These are phyloP conservation scores for Cyanoderma ruficeps DNA, from an alignment of 2,113 vertebrate genomes.

Conservation along the genomic window DNA sequence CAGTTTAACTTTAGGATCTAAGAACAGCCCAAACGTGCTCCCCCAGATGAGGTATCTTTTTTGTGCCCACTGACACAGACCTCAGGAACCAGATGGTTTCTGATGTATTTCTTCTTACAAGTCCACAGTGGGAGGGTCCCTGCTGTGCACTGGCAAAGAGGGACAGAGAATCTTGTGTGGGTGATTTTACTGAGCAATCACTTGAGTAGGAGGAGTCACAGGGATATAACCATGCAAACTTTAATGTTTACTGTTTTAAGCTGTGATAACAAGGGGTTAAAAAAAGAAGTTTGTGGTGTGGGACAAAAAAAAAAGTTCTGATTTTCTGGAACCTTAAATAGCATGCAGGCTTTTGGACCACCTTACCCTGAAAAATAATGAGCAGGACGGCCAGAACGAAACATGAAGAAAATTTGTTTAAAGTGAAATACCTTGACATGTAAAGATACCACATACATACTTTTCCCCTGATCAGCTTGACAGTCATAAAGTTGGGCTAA, in stretches of 20 bases:
- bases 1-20: not conserved
- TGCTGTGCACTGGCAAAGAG: not conserved
- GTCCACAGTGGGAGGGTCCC: not conserved
- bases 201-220: not conserved
- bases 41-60: not conserved
- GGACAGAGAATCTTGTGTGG: not conserved
- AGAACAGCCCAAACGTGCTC: not conserved
- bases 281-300: not conserved
- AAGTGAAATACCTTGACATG: not conserved
- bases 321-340: not conserved
- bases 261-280: not conserved
- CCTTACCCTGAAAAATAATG: not conserved
- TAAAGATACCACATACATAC: accelerated
- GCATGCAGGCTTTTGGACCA: not conserved
- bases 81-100: not conserved
- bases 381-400: not conserved
- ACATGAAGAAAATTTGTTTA: not conserved
- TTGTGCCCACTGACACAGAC: not conserved
- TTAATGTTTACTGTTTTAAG: not conserved
- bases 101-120: not conserved
- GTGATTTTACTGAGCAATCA: not conserved
- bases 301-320: not conserved
- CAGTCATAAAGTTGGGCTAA: not conserved
- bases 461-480: not conserved
- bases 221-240: not conserved